Evolutionary conservation across 2,888 invertebrate species (phyloP).

Genomic region (Punctoribates punctum): DNA sequence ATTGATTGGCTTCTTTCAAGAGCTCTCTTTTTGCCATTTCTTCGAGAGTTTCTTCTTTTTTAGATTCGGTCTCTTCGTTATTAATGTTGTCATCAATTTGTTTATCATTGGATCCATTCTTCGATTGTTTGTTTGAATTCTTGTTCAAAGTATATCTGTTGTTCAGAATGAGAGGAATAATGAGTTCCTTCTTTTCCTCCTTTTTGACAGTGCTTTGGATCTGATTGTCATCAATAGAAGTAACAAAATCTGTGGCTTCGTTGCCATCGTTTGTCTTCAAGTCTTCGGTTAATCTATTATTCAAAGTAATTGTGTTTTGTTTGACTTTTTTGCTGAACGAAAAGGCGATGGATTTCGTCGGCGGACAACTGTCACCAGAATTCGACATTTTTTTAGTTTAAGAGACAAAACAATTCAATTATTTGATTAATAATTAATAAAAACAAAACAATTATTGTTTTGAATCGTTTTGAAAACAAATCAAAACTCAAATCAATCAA

Average conservation of each 20-base stretch:
- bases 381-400: background rate
- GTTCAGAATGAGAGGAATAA: slow-evolving; percentile 54
- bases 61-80: slow-evolving; percentile 42
- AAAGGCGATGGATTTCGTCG: background rate
- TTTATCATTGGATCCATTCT: slow-evolving; percentile 33
- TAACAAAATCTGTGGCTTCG: slow-evolving; percentile 42
- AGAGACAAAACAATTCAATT: background rate
- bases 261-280: background rate
- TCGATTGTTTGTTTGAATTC: background rate
- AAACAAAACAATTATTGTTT: too few relatives aligned
- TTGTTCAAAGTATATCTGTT: slow-evolving; percentile 53
- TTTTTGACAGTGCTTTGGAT: slow-evolving; percentile 45
- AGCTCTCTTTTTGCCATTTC: slow-evolving; percentile 41
- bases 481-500: too few relatives aligned
- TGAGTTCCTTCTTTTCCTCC: slow-evolving; percentile 50
- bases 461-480: too few relatives aligned
- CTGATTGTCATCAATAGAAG: slow-evolving; percentile 44
- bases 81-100: slow-evolving; percentile 41
- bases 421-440: background rate
- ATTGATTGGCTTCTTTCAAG: slow-evolving; percentile 43
- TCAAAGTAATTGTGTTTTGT: slow-evolving; percentile 12
- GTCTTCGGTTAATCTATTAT: background rate
- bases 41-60: slow-evolving; percentile 37
- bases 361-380: background rate
- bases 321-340: slow-evolving; percentile 14